These are phyloP conservation scores for Loripinus fragilis DNA, from an alignment of 2,888 invertebrate species.

Conservation along the genomic window DNA sequence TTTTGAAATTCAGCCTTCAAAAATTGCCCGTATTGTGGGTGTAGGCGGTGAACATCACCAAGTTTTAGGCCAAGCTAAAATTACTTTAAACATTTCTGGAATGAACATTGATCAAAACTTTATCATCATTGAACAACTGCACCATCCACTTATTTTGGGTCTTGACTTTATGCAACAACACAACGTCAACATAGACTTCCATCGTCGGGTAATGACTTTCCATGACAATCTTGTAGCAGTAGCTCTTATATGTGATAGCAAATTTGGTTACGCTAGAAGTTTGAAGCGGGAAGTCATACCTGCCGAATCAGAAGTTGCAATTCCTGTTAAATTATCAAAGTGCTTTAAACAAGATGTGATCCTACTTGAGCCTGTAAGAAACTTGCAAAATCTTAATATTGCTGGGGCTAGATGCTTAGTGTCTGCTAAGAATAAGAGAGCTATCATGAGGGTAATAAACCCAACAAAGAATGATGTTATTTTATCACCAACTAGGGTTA, in stretches of 20 bases:
- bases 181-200: constrained; percentile 44
- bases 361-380: constrained; percentile 30
- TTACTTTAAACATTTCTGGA: constrained; percentile 19
- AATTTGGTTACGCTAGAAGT: constrained; percentile 31
- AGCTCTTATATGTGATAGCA: constrained; percentile 19
- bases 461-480: constrained; percentile 22
- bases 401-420: too few relatives aligned
- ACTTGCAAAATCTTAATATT: constrained; percentile 3
- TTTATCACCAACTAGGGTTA: constrained; percentile 6
- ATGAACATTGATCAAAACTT: constrained; percentile 15
- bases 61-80: constrained; percentile 23
- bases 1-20: constrained; percentile 9
- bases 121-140: constrained; percentile 38
- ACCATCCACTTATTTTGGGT: constrained; percentile 51
- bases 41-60: constrained; percentile 37
- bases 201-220: constrained; percentile 9
- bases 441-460: constrained; percentile 31
- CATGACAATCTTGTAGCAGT: constrained; percentile 24
- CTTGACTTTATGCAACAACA: constrained; percentile 48
- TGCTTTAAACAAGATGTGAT: constrained; percentile 6
- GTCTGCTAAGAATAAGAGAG: constrained; percentile 5
- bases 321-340: constrained; percentile 26
- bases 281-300: constrained; percentile 1
- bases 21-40: constrained; percentile 16
- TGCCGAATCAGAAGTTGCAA: constrained; percentile 28